Base-by-base conservation (phyloP, 2,888 invertebrate genomes). In the Leptinotarsa peninsularis region DNA sequence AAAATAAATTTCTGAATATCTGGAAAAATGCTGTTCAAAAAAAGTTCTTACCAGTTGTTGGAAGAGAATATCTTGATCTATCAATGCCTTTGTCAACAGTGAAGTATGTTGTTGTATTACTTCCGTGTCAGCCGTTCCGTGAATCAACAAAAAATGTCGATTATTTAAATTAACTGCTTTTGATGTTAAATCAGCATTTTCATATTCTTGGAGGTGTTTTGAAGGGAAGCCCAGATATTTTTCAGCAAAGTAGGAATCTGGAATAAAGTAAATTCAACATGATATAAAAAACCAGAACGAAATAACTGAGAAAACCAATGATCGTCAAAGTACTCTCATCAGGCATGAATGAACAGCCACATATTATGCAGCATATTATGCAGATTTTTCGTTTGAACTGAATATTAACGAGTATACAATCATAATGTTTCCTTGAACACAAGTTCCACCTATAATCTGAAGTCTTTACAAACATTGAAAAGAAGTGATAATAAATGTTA, bases 171-270 rank as follows among this genome's bases (percentile, higher is more conserved):
- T 95, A 68, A 93, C 93, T 3, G 95, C 95, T 86, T 93, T 92
- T 84, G 93, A 91, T 81, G 95, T 94, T 81, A 96, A 91, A 85
- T 96, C 96, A 49, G 94, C 92, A 76, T 93, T 94, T 83, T 93
- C 93, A 83, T 95, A 92, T n/a, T 93, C 92, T 33, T 91, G 88
- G 82, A 91, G 89, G 87, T 94, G 93, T 82, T 93, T 93, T 2
- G 91, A 90, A 56, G 91, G 91, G 72, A 90, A 90, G 0, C 96
- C 96, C 91, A 96, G 93, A 88, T 96, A 96, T 56, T 96, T 92
- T 89, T 98, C 98, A 76, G 97, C 94, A 89, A 96, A 98, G 83
- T 94, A 95, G 5, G 98, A 95, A 89, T 95, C 95, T 96, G 86
- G 13, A 58, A 58, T 17, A 0, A 58, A 52, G 17, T 17, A 4